These are phyloP conservation scores for Melanargia galathea DNA, from an alignment of 2,888 invertebrate species.

Conservation along the genomic window DNA sequence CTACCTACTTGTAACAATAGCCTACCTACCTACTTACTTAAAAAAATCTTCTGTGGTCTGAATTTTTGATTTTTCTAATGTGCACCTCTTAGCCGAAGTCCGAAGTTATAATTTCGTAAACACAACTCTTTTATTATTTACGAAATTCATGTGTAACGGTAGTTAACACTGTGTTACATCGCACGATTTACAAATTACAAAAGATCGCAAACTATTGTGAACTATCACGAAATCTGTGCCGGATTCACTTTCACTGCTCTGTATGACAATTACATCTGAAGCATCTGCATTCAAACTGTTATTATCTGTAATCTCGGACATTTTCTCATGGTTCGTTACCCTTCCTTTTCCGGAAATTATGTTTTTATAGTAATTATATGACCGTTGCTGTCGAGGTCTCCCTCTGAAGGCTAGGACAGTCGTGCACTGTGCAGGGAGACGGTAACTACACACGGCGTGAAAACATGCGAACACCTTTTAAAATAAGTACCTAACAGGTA, in stretches of 20 bases:
- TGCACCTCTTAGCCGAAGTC: neutral
- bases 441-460: too few relatives aligned
- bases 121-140: constrained; percentile 15
- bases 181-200: constrained; percentile 39
- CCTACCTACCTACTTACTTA: too few relatives aligned
- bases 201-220: constrained; percentile 33
- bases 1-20: too few relatives aligned
- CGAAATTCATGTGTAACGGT: constrained; percentile 34
- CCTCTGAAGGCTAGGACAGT: neutral
- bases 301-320: constrained; percentile 27
- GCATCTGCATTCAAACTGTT: constrained; percentile 22
- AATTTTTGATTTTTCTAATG: too few relatives aligned
- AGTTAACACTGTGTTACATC: constrained; percentile 23
- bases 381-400: neutral
- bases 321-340: constrained; percentile 31
- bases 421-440: neutral
- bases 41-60: too few relatives aligned
- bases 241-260: constrained; percentile 51
- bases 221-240: constrained; percentile 40
- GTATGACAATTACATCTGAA: constrained; percentile 32
- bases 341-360: constrained; percentile 29
- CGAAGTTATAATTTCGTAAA: constrained; percentile 5
- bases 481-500: too few relatives aligned
- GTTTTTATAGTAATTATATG: neutral
- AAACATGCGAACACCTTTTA: too few relatives aligned